A percentile compares a stretch with the other conserved stretches of the same genome.
These are phyloP conservation scores for Phoeniculus purpureus DNA, from an alignment of 2,797 vertebrate species.

Conservation along the genomic window DNA sequence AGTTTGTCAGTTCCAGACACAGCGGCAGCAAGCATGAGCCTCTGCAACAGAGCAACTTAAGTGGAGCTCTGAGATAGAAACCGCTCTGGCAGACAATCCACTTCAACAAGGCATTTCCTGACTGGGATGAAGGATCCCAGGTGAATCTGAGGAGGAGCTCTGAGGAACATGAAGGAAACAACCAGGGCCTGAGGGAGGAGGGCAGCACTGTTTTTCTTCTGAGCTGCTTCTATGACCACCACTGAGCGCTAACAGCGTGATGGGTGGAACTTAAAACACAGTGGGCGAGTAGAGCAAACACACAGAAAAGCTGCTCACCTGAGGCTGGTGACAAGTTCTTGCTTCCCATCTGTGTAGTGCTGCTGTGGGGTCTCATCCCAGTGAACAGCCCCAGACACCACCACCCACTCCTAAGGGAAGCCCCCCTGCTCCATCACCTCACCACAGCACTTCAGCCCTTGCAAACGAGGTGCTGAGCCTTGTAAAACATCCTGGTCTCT, in stretches of 20 bases:
- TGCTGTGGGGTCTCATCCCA: not conserved
- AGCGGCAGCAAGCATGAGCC: accelerated
- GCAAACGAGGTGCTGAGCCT: not conserved
- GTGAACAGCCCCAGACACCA: not conserved
- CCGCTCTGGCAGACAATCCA: not conserved
- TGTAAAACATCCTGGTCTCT: not conserved
- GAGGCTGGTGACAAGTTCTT: not conserved
- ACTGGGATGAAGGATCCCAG: not conserved
- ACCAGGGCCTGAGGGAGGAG: not conserved
- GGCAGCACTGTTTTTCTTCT: not conserved
- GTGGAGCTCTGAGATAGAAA: not conserved
- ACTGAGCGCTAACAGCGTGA: not conserved
- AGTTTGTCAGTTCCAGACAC: not conserved
- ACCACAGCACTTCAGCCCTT: not conserved
- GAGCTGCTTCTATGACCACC: not conserved
- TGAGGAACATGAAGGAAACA: not conserved
- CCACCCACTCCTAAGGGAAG: not conserved
- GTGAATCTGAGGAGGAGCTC: not conserved
- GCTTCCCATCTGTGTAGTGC: not conserved
- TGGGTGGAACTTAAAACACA: not conserved
- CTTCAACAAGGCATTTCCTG: conserved; percentile 16
- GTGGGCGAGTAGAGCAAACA: not conserved
- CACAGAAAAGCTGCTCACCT: not conserved
- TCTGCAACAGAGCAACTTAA: not conserved
- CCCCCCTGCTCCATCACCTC: not conserved